These are phyloP conservation scores for Nasua narica DNA, from an alignment of 2,797 vertebrate species.

Conservation along the genomic window DNA sequence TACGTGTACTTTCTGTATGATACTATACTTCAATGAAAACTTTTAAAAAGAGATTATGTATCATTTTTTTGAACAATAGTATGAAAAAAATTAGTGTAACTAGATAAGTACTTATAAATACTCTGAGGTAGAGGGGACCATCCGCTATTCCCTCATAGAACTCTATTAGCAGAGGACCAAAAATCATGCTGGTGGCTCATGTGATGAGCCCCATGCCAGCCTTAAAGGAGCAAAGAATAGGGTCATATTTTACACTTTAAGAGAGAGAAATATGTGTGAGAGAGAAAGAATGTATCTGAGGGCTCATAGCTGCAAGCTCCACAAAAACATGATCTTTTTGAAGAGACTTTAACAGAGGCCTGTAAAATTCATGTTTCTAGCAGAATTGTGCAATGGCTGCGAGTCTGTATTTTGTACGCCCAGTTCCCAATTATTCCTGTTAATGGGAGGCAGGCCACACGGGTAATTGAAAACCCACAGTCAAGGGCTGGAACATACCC, in stretches of 20 bases:
- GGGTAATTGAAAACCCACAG: conserved; percentile 45
- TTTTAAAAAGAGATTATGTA: conserved; percentile 4
- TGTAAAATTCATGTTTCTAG: conserved; percentile 48
- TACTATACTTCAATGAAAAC: background rate
- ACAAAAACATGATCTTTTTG: conserved; percentile 31
- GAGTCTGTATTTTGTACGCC: background rate
- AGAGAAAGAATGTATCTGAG: background rate
- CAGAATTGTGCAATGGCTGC: background rate
- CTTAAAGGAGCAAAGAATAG: background rate
- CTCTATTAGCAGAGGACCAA: background rate
- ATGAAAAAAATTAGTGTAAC: background rate
- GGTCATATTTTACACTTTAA: background rate
- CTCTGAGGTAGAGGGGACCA: background rate
- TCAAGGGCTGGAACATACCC: background rate
- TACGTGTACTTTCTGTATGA: background rate
- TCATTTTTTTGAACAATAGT: background rate
- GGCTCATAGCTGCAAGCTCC: background rate
- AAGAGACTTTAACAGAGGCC: conserved; percentile 43
- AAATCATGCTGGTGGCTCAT: background rate
- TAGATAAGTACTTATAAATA: conserved; percentile 11
- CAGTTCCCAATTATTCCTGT: conserved; percentile 18
- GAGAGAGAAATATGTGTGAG: background rate
- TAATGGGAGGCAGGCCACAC: conserved; percentile 51
- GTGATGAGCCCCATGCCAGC: background rate
- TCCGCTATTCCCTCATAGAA: background rate